Percentiles rank a stretch among this genome's conserved stretches.
Conservation (phyloP, 2,888 invertebrate species). For the Cerastis rubricosa region DNA sequence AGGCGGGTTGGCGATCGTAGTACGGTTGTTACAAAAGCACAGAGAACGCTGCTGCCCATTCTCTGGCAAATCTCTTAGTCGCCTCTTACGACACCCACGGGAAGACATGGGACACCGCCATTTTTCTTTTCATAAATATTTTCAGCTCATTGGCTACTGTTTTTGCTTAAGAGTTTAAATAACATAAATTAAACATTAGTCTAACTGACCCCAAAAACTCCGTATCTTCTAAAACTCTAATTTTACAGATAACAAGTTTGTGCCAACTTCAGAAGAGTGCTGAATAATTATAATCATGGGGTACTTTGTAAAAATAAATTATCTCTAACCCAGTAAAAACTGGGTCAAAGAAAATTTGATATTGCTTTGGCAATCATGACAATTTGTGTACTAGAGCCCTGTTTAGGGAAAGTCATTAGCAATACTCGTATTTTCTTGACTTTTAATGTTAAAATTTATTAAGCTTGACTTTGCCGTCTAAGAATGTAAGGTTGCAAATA, state of each 20-base stretch:
- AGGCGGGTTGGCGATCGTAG: too few relatives aligned
- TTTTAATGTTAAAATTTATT: not conserved
- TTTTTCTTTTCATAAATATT: not conserved
- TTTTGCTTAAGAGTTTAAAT: not conserved
- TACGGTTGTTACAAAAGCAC: too few relatives aligned
- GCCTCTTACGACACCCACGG: too few relatives aligned
- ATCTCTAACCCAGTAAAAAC: constrained; percentile 45
- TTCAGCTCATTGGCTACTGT: not conserved
- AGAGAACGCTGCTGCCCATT: too few relatives aligned
- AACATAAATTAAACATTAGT: constrained; percentile 34
- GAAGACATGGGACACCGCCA: too few relatives aligned
- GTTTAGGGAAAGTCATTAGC: constrained; percentile 3
- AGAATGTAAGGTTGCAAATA: too few relatives aligned
- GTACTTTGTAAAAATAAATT: constrained; percentile 56
- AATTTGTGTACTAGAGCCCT: constrained; percentile 33
- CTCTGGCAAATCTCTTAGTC: too few relatives aligned
- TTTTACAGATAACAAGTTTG: constrained; percentile 60
- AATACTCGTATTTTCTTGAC: not conserved
- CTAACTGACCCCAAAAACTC: constrained; percentile 38
- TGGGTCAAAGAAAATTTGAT: constrained; percentile 59
- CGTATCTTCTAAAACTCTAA: constrained; percentile 54
- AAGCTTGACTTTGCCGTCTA: not conserved
- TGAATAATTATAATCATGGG: constrained; percentile 60
- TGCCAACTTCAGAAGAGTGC: constrained; percentile 39
- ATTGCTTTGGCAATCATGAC: constrained; percentile 25